Conservation (phyloP, 2,113 vertebrate genomes). For the Chlorocebus sabaeus region DNA sequence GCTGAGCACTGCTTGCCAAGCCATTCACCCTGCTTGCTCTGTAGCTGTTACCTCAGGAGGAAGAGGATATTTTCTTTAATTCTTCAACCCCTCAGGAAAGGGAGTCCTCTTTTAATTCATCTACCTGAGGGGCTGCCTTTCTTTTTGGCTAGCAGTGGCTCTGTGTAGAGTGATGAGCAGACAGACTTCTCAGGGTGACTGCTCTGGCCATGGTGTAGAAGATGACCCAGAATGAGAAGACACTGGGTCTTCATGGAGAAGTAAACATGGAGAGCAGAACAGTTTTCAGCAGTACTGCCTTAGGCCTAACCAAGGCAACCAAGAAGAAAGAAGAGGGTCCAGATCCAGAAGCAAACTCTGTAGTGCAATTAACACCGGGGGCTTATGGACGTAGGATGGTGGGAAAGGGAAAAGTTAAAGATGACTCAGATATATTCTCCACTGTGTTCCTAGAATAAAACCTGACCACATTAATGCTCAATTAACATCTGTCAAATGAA, state of each 20-base stretch:
- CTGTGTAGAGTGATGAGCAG: neutral
- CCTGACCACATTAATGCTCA: neutral
- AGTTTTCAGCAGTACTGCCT: neutral
- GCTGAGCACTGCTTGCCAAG: neutral
- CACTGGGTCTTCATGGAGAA: no score
- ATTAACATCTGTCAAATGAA: neutral
- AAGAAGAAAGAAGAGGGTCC: neutral
- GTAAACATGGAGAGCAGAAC: neutral
- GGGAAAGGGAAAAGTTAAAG: neutral
- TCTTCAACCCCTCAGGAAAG: neutral
- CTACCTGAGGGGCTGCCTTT: neutral
- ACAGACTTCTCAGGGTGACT: neutral
- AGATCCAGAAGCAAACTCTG: neutral
- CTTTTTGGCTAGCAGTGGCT: neutral
- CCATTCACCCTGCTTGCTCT: neutral
- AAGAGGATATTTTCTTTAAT: neutral
- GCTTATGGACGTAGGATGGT: accelerated
- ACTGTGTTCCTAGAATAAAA: neutral
- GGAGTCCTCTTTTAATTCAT: neutral
- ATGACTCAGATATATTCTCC: neutral
- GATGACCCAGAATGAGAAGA: neutral
- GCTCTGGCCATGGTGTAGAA: neutral
- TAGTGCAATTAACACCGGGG: neutral
- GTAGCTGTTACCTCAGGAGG: neutral
- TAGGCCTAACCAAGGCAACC: neutral